A percentile compares a stretch with the other conserved stretches of the same genome.
These are phyloP conservation scores for Drosophila tropicalis DNA, from an alignment of 1,140 invertebrate species.

Conservation along the genomic window DNA sequence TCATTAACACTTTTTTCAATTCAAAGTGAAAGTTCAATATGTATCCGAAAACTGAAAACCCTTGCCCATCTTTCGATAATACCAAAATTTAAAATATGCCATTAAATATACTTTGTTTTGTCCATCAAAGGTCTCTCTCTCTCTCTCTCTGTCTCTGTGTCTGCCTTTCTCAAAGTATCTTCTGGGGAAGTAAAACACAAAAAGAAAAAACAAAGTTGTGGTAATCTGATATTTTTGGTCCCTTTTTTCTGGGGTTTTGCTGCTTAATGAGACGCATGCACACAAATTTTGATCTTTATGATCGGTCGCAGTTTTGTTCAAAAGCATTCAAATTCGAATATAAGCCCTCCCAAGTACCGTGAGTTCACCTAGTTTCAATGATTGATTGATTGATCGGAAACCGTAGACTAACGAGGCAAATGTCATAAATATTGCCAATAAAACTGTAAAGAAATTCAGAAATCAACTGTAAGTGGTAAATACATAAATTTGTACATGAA, in stretches of 20 bases:
- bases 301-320: conserved; percentile 80
- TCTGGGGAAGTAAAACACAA: conserved; percentile 58
- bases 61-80: conserved; percentile 37
- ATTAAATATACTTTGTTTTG: conserved; percentile 74
- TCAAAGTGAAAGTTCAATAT: conserved; percentile 66
- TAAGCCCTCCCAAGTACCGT: conserved; percentile 15
- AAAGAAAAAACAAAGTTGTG: conserved; percentile 14
- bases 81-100: conserved; percentile 79
- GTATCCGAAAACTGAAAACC: conserved; percentile 20
- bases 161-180: conserved; percentile 27
- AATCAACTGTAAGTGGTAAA: conserved; percentile 11
- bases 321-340: conserved; percentile 41
- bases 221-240: conserved; percentile 82
- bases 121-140: conserved; percentile 59
- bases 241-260: conserved; percentile 44
- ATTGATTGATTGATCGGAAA: conserved; percentile 65
- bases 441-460: conserved; percentile 35
- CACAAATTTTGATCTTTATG: conserved; percentile 78
- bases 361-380: conserved; percentile 41
- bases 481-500: conserved; percentile 75
- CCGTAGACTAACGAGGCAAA: conserved; percentile 70
- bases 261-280: conserved; percentile 83
- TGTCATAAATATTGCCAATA: conserved; percentile 73
- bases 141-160: conserved; percentile 11
- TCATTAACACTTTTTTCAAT: conserved; percentile 81